Evolutionary conservation across 2,888 invertebrate genomes (phyloP).

Genomic region (Drosophila hamatofila): DNA sequence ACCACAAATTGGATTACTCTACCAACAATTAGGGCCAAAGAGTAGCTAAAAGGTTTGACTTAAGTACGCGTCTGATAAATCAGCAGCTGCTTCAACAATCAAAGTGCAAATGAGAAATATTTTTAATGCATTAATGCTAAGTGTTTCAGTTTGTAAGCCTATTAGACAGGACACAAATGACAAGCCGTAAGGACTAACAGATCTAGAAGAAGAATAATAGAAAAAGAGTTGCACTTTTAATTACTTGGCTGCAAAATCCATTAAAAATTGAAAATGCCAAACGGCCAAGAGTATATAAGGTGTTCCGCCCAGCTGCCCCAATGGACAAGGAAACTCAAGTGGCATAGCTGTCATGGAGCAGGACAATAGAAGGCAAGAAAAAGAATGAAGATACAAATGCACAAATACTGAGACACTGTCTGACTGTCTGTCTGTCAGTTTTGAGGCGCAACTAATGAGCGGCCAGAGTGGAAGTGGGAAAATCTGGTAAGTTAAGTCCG

Average conservation of each 20-base stretch:
- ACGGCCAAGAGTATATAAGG: background rate
- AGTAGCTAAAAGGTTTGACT: conserved; percentile 20
- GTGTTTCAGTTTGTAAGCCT: conserved; percentile 70
- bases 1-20: conserved; percentile 36
- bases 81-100: conserved; percentile 43
- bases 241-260: conserved; percentile 72
- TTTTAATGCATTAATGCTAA: conserved; percentile 41
- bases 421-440: conserved; percentile 35
- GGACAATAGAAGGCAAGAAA: conserved; percentile 29
- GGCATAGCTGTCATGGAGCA: conserved; percentile 37
- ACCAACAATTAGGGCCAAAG: conserved; percentile 9
- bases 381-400: conserved; percentile 51
- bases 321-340: conserved; percentile 41
- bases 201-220: background rate
- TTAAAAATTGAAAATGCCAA: conserved; percentile 56
- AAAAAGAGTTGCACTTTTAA: conserved; percentile 67
- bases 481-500: conserved; percentile 63
- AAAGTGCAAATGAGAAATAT: conserved; percentile 30
- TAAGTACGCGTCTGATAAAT: conserved; percentile 14
- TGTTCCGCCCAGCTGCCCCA: conserved; percentile 7
- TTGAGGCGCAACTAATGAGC: conserved; percentile 75
- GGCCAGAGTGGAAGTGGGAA: conserved; percentile 38
- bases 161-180: conserved; percentile 42
- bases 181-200: conserved; percentile 7
- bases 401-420: conserved; percentile 6